Evolutionary conservation across 2,888 invertebrate species (phyloP), one percentile per base, ranked within the genome.

Genomic region (Hofmannophila pseudospretella): DNA sequence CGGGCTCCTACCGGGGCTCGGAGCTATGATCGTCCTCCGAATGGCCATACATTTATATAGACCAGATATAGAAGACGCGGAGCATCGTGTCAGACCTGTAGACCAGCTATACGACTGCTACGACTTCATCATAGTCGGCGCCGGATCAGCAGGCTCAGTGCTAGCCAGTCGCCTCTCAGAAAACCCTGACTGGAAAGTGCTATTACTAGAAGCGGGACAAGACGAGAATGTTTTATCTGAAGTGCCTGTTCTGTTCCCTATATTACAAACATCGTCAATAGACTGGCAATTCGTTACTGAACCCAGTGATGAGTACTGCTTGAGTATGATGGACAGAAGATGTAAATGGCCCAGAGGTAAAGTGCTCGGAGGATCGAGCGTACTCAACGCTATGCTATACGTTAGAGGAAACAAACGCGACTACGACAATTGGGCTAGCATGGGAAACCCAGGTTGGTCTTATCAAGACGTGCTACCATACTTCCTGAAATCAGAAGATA

Each of bases 301-400:
- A 62, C 91, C 92, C 0, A 92, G 92, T 28, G 80, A 89, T 13
- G 71, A 74, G 5, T 93, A 91, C 49, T 95, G 95, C 55, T 79
- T 91, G 49, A 90, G 89, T 19, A 92, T 93, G 91, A 75, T 89
- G 25, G 88, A 90, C 26, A 84, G 79, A 4, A 76, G 84, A 34
- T 93, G 93, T 54, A 90, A 90, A 48, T 94, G 93, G 94, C 94
- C 94, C 0, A 88, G 96, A 14, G 96, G 93, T 0, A 94, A 93
- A 79, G 92, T 93, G 4, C 79, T 95, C 11, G 93, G 93, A 12
- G 97, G 97, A 0, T 92, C 92, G 8, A 95, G 95, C 57, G 93
- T 93, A 1, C 76, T 96, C 2, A 97, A 97, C 67, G 96, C 96
- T 10, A 96, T 97, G 96, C 85, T 95, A 40, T 96, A 96, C 58